Base-by-base conservation (phyloP, 2,113 vertebrate species). In the Gallinago media region DNA sequence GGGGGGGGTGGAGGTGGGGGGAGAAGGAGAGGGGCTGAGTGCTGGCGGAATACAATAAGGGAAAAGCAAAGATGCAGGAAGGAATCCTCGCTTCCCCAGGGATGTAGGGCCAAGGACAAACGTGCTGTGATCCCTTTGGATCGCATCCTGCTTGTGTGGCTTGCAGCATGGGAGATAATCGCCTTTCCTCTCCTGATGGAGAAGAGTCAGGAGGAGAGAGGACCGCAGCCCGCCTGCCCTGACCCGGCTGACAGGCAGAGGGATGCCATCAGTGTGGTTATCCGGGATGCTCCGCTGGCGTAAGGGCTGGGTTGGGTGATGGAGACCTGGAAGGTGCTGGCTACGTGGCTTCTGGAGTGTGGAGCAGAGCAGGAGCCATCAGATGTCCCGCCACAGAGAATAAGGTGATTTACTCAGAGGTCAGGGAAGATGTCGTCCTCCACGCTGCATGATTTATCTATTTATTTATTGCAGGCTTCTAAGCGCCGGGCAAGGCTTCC, bases 281-380 rank as follows among this genome's bases (percentile, higher is more conserved):
- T 31, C 21, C 0, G 1, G 32, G 47, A 34, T 22, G 55, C 9
- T 72, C 38, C 1, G 2, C 17, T 0, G 3, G 22, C 1, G 1
- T 6, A 25, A 12, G 8, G 34, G 68, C 23, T 4, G 1, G 6
- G 21, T 2, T 55, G 74, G 31, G 34, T 55, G 80, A n/a, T 3
- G 11, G 62, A 75, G 34, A 40, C 31, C 61, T 34, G 58, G 49
- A 13, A 34, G 1, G 1, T 19, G 63, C 23, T 61, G 62, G 50
- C 46, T 54, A 46, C 31, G 10, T 27, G 3, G 1, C 17, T 49
- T 40, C 52, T 15, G 14, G 31, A 29, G 38, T 1, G 32, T 70
- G 72, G 63, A 75, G 22, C 36, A 0, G 23, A 44, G 58, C 2
- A 44, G 54, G 47, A 73, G 59, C 8, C 23, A 38, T 80, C 46